These are phyloP conservation scores for Vanessa cardui DNA, from an alignment of 2,888 invertebrate genomes.

Conservation along the genomic window DNA sequence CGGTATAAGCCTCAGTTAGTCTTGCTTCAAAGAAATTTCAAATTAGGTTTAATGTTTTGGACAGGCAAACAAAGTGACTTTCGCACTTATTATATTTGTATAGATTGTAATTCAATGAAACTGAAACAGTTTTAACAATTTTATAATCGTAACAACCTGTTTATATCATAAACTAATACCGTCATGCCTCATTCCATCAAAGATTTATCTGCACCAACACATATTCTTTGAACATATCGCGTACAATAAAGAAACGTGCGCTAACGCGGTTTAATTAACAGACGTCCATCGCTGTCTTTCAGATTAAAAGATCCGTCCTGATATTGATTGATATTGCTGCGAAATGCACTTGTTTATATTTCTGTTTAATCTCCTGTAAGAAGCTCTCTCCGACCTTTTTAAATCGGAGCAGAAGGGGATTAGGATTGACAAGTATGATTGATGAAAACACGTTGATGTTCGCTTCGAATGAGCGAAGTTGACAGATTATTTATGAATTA, in stretches of 20 bases:
- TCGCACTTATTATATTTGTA: no score
- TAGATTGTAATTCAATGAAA: no score
- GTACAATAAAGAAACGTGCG: conserved; percentile 42
- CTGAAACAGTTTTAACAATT: no score
- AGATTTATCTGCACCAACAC: not conserved
- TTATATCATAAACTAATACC: no score
- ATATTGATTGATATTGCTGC: conserved; percentile 74
- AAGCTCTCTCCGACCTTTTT: conserved; percentile 45
- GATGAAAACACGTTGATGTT: conserved; percentile 42
- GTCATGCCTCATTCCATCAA: no score
- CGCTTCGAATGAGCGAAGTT: conserved; percentile 33
- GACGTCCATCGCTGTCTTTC: conserved; percentile 54
- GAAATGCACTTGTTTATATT: conserved; percentile 55
- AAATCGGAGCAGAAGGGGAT: conserved; percentile 54
- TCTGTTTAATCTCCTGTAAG: conserved; percentile 48
- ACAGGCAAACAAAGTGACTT: no score
- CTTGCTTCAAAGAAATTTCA: no score
- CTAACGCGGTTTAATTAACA: conserved; percentile 68
- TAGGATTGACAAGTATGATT: conserved; percentile 58
- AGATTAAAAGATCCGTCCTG: conserved; percentile 69
- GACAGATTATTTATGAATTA: conserved; percentile 35
- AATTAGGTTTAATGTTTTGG: no score
- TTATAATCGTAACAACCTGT: no score
- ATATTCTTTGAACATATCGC: conserved; percentile 9
- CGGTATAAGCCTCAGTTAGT: no score